phyloP scores from a whole-genome alignment of 2,797 vertebrate species.

The Urophycis tenuis region DNA sequence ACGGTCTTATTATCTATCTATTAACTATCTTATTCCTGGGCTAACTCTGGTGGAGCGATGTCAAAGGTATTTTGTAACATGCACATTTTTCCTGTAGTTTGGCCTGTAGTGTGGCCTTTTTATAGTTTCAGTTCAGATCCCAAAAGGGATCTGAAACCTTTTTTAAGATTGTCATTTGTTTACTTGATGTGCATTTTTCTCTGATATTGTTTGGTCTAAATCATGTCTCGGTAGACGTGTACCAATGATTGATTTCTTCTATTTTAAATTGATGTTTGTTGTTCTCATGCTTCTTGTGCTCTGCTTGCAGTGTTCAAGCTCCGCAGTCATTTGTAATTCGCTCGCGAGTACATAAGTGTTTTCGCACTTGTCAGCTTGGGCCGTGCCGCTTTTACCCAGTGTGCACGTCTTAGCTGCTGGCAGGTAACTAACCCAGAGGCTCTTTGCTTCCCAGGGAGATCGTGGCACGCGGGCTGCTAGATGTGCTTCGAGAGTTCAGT shows the following conservation, averaged over 20 bases:
- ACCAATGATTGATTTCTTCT: constrained; percentile 18
- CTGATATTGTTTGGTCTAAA: not conserved
- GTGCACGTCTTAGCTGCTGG: constrained; percentile 46
- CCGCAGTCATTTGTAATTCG: constrained; percentile 14
- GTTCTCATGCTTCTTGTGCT: constrained; percentile 35
- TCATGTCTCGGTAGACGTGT: not conserved
- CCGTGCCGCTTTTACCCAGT: constrained; percentile 28
- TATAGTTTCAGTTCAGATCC: not conserved
- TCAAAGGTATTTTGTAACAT: constrained; percentile 18
- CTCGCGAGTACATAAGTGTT: constrained; percentile 22
- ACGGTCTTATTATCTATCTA: too few relatives aligned
- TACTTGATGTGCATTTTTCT: not conserved
- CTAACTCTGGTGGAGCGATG: constrained; percentile 27
- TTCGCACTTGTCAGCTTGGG: constrained; percentile 38
- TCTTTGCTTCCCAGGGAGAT: constrained; percentile 76
- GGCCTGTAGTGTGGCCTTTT: not conserved
- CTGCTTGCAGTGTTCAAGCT: constrained; percentile 28
- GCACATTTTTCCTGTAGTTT: constrained; percentile 14
- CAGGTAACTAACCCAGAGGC: constrained; percentile 51
- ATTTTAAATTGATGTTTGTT: constrained; percentile 12
- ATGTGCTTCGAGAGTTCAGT: constrained; percentile 83
- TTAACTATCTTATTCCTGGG: constrained; percentile 35
- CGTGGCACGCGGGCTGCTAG: constrained; percentile 83
- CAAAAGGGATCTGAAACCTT: not conserved
- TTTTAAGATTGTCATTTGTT: not conserved